Base-by-base conservation (phyloP, 1,140 invertebrate species). In the Planococcus citri region DNA sequence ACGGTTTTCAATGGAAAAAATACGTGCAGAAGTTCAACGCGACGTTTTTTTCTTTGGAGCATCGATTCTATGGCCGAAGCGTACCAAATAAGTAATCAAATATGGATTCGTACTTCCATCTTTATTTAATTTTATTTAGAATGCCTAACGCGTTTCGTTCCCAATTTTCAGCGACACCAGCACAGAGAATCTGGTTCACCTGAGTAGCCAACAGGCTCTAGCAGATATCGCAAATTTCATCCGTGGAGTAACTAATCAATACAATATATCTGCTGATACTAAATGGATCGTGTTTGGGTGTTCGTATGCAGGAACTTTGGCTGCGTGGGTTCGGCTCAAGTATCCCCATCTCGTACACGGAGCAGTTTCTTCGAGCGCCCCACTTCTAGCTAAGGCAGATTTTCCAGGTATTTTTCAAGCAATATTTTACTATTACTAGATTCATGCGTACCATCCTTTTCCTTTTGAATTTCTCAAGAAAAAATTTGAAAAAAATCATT, bases 281-380 rank as follows among this genome's bases (percentile, higher is more conserved):
- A 93, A 92, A 80, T 95, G 92, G 90, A 87, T 97, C 71, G 86
- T 86, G 1, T 95, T 97, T 78, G 94, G 95, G 29, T 94, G 94
- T 1, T 95, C 91, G 0, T 97, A 97, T 79, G 88, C 93, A 1
- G 94, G 94, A 61, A 89, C 89, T 1, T 78, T 97, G 57, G 90
- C 92, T 17, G 94, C 93, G 8, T 97, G 94, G 94, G 81, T 91
- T 68, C 80, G 94, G 68, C 76, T 86, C 9, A 96, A 95, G 78
- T 97, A 95, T 80, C 92, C 94, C 1, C 87, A 96, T 80, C 79
- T 96, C 4, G 86, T 95, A 1, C 80, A 91, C 78, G 90, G 86
- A 2, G 85, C 93, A 38, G 85, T 97, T 6, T 93, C 92, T n/a
- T 84, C 89, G 0, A 94, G 91, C 81, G 94, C 89, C 1, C 94